Base-by-base conservation (phyloP, 2,888 invertebrate genomes). In the Panopea generosa region DNA sequence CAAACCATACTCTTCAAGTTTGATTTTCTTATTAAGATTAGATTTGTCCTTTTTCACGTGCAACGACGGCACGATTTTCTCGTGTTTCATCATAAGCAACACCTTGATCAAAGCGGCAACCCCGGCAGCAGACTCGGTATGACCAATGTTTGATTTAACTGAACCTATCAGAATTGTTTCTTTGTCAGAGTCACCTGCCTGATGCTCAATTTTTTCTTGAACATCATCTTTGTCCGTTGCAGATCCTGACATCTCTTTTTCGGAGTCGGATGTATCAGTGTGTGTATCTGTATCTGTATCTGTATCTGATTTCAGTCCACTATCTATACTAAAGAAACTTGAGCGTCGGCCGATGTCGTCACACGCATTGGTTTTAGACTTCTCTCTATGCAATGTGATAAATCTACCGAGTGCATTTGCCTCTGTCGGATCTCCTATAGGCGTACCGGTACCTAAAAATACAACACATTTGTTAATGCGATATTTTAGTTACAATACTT, bases 381-480 rank as follows among this genome's bases (percentile, higher is more conserved):
- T 0, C 24, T 55, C n/a, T 16, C 52, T 50, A 9, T 61, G 18
- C 33, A 38, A 6, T 2, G 59, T 49, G 22, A 83, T 77, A n/a
- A 61, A 62, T 16, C 45, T 11, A 3, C 83, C 82, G 0, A 86
- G 57, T 11, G 82, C 60, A 40, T 73, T 70, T 2, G 60, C 70
- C 61, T 88, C 87, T 20, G 83, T 82, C 16, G 87, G 84, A 72
- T 87, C 87, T 7, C 87, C 86, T n/a, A 74, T 68, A 22, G 59
- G 73, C 2, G 86, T 87, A 2, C 87, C 87, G 22, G 87, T 87
- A 2, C 86, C 87, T 87, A 33, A 22, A n/a, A n/a, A n/a, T n/a
- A n/a, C n/a, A n/a, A 60, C 47, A 26, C 24, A 9, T 7, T 7
- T 49, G 18, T 49, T 7, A 18, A n/a, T n/a, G n/a, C n/a, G n/a